Base-by-base conservation (phyloP, 2,797 vertebrate genomes). In the Choloepus didactylus region DNA sequence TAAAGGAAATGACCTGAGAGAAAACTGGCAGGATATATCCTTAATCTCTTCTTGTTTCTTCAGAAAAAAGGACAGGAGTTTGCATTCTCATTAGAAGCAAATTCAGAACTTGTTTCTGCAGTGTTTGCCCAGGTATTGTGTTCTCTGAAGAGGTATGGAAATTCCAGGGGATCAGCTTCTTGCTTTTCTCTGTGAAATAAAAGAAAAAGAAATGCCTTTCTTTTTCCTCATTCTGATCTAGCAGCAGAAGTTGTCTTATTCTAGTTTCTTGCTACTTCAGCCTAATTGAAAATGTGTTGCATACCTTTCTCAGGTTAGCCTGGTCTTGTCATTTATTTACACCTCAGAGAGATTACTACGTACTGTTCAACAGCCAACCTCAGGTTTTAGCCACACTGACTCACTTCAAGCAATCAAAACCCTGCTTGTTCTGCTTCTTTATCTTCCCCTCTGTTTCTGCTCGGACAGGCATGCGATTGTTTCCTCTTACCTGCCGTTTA, bases 401-500 rank as follows among this genome's bases (percentile, higher is more conserved):
- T 90, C 59, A 29, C 66, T 70, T 70, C 54, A 41, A 85, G 38
- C 27, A 44, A 92, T 29, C 4, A 75, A 95, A 91, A 18, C 27
- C 46, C 6, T 29, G 9, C 25, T 60, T 97, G n/a, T 83, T 92
- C 41, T 35, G 62, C 91, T 84, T 94, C 87, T 94, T 83, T 94
- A 54, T 90, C 93, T 93, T 94, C 75, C 41, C 0, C 72, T 92
- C 54, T 93, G 49, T 79, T 87, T 73, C 27, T 19, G 67, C 12
- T 92, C 92, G 80, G 72, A 54, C 29, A 73, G 77, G 25, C 51
- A 59, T 23, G 29, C 60, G 56, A 62, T 38, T 49, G 46, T 91
- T 96, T 77, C 38, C 56, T 44, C 25, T 14, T 6, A 5, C 51
- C 77, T 98, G 93, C 89, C 95, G 91, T 81, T 97, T 95, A 96